A percentile compares a stretch with the other conserved stretches of the same genome.
phyloP scores from a whole-genome alignment of 2,797 vertebrate species.

The Labroides dimidiatus region DNA sequence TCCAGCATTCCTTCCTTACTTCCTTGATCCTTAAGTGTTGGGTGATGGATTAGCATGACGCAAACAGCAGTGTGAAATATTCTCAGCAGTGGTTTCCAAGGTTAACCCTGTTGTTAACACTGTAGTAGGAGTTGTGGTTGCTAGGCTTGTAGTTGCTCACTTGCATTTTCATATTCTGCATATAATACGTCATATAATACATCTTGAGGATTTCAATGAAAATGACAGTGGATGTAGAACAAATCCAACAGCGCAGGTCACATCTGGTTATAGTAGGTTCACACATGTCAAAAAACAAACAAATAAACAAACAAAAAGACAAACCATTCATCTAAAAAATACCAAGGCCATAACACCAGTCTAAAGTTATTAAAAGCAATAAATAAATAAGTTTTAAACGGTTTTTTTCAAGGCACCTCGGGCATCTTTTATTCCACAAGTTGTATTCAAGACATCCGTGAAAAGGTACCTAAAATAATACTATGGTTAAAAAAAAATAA shows the following conservation, averaged over 20 bases:
- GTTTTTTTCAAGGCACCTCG: too few species aligned
- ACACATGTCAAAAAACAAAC: too few species aligned
- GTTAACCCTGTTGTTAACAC: not conserved
- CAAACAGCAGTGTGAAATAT: slow-evolving; percentile 29
- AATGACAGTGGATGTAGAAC: not conserved
- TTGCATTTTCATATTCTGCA: not conserved
- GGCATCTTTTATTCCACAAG: too few species aligned
- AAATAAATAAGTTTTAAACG: too few species aligned
- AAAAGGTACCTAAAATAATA: not conserved
- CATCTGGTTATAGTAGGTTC: not conserved
- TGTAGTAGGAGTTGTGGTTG: not conserved
- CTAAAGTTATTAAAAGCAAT: too few species aligned
- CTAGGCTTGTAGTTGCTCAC: not conserved
- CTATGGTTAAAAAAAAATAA: not conserved
- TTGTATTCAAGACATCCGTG: too few species aligned
- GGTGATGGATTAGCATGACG: slow-evolving; percentile 27
- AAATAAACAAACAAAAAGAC: too few species aligned
- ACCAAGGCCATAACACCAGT: not conserved
- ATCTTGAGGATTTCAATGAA: not conserved
- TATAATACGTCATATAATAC: not conserved
- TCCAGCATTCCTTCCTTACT: slow-evolving; percentile 46
- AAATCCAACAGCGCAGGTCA: not conserved
- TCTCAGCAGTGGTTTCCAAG: not conserved
- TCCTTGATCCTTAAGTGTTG: slow-evolving; percentile 38
- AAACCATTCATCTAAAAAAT: not conserved